These are phyloP conservation scores for Pimephales promelas DNA, from an alignment of 2,113 vertebrate genomes.

Conservation along the genomic window DNA sequence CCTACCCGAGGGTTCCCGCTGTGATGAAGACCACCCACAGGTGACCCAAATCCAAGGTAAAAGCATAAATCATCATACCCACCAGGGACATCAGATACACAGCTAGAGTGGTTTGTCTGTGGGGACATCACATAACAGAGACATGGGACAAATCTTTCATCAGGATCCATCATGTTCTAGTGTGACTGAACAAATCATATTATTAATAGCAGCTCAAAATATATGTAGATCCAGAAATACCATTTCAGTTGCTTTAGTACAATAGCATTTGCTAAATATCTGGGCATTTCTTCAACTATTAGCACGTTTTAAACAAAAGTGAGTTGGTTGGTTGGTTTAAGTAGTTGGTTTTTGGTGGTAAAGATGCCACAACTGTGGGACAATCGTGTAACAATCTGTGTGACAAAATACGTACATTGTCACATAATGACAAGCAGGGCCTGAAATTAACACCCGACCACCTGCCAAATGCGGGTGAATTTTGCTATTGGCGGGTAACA, in stretches of 20 bases:
- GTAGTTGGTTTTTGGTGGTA: neutral
- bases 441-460: too few species aligned
- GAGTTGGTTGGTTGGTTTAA: neutral
- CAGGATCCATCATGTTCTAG: neutral
- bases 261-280: neutral
- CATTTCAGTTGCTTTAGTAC: neutral
- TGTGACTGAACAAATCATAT: neutral
- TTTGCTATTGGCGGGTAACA: too few species aligned
- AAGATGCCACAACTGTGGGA: neutral
- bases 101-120: constrained; percentile 85
- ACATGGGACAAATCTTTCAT: neutral
- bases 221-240: neutral
- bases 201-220: neutral
- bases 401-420: neutral
- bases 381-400: neutral
- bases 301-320: neutral
- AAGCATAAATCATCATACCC: constrained; percentile 86
- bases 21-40: constrained; percentile 95
- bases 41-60: constrained; percentile 81
- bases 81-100: constrained; percentile 86
- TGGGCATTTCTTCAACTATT: neutral
- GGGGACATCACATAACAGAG: neutral
- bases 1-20: constrained; percentile 87
- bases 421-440: too few species aligned
- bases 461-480: too few species aligned